Evolutionary conservation across 2,888 invertebrate species (phyloP).

Genomic region (Diarsia brunnea): DNA sequence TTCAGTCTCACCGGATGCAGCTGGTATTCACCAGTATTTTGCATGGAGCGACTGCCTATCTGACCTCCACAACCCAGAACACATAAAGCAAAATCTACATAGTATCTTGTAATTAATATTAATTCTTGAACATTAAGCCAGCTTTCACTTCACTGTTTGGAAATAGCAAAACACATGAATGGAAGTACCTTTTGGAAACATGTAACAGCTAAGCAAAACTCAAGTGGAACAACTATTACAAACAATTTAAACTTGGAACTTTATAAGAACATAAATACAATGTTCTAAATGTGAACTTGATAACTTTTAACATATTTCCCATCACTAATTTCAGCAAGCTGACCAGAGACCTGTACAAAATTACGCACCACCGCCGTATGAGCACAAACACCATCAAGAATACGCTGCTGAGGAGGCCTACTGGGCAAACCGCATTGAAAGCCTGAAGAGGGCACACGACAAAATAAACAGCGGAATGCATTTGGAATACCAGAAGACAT

Average conservation of each 20-base stretch:
- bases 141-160: not conserved
- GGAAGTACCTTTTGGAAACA: not conserved
- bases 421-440: slow-evolving; percentile 86
- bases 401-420: slow-evolving; percentile 86
- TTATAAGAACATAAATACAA: not conserved
- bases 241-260: not conserved
- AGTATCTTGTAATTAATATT: not conserved
- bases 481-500: slow-evolving; percentile 84
- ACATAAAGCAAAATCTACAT: not conserved
- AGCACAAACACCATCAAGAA: slow-evolving; percentile 78
- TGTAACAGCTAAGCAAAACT: not conserved
- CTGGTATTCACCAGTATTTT: too few species aligned
- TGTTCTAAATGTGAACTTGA: not conserved
- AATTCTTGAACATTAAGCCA: not conserved
- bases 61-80: too few species aligned
- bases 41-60: too few species aligned
- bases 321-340: slow-evolving; percentile 77
- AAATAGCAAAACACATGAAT: not conserved
- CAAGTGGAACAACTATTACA: not conserved
- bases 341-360: slow-evolving; percentile 75
- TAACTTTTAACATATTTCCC: not conserved
- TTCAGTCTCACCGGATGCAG: too few species aligned
- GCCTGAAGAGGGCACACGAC: slow-evolving; percentile 84
- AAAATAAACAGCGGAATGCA: slow-evolving; percentile 86
- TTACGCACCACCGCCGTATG: slow-evolving; percentile 78